These are phyloP conservation scores for Phalacrocorax carbo DNA, from an alignment of 2,113 vertebrate species.

Conservation along the genomic window DNA sequence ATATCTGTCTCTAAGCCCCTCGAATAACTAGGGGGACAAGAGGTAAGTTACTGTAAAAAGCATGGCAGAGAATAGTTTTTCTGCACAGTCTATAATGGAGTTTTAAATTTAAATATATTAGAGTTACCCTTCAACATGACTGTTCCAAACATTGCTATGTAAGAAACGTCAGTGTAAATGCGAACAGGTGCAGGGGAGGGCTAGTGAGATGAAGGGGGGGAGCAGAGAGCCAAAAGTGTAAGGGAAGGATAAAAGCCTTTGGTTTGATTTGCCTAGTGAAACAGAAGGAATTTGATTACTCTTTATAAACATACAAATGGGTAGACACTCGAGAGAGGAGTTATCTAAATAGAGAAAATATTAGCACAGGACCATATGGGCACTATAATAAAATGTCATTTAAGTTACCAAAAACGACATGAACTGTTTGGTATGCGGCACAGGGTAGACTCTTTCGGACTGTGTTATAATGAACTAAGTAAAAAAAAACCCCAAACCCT, in stretches of 20 bases:
- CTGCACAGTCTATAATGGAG: not conserved
- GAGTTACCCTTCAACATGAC: not conserved
- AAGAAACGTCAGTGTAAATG: not conserved
- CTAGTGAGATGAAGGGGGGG: not conserved
- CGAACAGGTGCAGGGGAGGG: not conserved
- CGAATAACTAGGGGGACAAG: not conserved
- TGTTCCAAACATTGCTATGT: not conserved
- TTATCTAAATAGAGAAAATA: slow-evolving; percentile 37
- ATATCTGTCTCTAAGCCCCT: not conserved
- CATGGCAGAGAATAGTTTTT: not conserved
- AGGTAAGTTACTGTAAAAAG: not conserved
- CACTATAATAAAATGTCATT: slow-evolving; percentile 9
- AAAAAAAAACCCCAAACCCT: not conserved
- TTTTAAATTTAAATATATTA: not conserved
- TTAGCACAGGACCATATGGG: slow-evolving; percentile 13
- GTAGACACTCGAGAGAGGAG: not conserved
- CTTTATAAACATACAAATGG: not conserved
- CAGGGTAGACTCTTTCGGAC: not conserved
- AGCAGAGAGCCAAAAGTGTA: not conserved
- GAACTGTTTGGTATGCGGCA: not conserved
- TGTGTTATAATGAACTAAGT: not conserved
- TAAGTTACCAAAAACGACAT: not conserved
- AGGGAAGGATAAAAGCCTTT: slow-evolving; percentile 19
- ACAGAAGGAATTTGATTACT: slow-evolving; percentile 25
- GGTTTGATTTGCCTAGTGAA: slow-evolving; percentile 2